Percentiles rank a stretch among this genome's conserved stretches.
phyloP scores from a whole-genome alignment of 2,797 vertebrate genomes.

The Sebastes nivosus region DNA sequence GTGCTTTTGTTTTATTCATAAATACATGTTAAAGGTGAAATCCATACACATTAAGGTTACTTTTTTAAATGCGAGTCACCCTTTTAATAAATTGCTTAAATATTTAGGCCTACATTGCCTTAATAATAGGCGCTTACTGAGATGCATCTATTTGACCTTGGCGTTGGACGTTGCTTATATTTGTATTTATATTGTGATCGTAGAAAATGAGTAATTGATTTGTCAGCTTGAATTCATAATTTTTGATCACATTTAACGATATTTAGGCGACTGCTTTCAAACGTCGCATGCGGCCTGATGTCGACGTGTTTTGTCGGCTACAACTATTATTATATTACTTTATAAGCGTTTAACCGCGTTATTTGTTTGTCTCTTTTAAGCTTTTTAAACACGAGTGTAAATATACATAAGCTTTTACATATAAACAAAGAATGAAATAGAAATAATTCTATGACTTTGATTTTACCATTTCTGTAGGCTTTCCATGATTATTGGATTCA shows the following conservation, averaged over 20 bases:
- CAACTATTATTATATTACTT: not conserved
- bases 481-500: not conserved
- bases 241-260: not conserved
- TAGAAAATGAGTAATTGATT: not conserved
- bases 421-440: too few relatives aligned
- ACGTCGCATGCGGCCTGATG: not conserved
- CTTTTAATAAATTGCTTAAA: not conserved
- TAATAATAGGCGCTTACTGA: not conserved
- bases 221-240: not conserved
- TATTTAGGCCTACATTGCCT: not conserved
- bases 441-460: not conserved
- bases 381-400: not conserved
- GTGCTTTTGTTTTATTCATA: not conserved
- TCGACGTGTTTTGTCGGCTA: not conserved
- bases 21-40: not conserved
- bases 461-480: not conserved
- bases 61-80: not conserved
- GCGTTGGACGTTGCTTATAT: not conserved
- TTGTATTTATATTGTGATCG: not conserved
- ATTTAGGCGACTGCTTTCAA: not conserved
- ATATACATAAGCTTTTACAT: not conserved
- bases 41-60: too few relatives aligned
- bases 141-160: not conserved
- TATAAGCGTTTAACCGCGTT: not conserved
- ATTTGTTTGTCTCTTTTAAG: not conserved